Base-by-base conservation (phyloP, 2,888 invertebrate species). In the Eupithecia tripunctaria region DNA sequence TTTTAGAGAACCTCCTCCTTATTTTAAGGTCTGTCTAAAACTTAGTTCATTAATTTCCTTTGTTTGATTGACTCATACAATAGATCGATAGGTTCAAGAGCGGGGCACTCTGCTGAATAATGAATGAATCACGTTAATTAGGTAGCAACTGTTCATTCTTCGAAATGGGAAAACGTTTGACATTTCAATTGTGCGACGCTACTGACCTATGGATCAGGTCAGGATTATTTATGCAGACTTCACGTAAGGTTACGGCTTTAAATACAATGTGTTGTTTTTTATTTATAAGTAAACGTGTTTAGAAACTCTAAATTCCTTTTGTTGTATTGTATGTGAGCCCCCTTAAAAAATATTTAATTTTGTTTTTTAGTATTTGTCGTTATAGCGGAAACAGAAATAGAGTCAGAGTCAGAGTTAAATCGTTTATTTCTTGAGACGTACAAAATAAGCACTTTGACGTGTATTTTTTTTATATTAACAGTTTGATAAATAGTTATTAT, bases 71-170 rank as follows among this genome's bases (percentile, higher is more conserved):
- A 78, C 68, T 73, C 74, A 74, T 68, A 68, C 68, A 56, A 73
- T 72, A 64, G 69, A 76, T 78, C 76, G 74, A 78, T 77, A 65
- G 73, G 76, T 73, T 76, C 73, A 80, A 72, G 76, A 75, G 65
- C 67, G 67, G 25, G 71, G 36, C 67, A 69, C 64, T 25, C 67
- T 63, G 72, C 76, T 74, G 75, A 70, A 70, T 70, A 69, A 67
- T 70, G 70, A 75, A 77, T 78, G 76, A 79, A 75, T 77, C 74
- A 77, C 65, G 66, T 56, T 74, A 77, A 73, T 70, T 76, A 60
- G 51, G 51, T 62, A 75, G 70, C 68, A 75, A 75, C 75, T 74
- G 75, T 76, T 59, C 56, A 69, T 78, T 73, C 76, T 75, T n/a
- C 65, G 72, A 77, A 76, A 63, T 68, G 68, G 66, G 43, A 72